Conservation (phyloP, 2,113 vertebrate species). For the Myiozetetes cayanensis region DNA sequence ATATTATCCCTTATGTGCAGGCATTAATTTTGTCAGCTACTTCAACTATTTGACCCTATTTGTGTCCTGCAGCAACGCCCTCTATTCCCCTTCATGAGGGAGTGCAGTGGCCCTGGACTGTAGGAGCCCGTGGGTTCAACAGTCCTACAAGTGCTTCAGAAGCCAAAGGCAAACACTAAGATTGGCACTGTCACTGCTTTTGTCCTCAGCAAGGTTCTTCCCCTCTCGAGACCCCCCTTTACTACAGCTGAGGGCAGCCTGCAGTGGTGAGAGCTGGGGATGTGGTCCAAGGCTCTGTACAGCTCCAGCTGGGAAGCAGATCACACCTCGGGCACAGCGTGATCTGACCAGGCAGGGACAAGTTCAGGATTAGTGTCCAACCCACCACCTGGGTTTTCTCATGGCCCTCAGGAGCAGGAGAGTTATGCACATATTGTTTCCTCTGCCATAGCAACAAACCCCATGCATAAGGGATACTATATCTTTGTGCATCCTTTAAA, state of each 20-base stretch:
- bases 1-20: conserved; percentile 83
- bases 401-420: conserved; percentile 12
- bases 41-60: neutral
- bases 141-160: conserved; percentile 4
- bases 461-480: conserved; percentile 84
- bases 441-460: conserved; percentile 74
- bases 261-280: conserved; percentile 1
- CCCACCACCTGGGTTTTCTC: conserved; percentile 54
- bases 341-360: conserved; percentile 61
- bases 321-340: conserved; percentile 32
- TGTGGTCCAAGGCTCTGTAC: neutral
- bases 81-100: neutral
- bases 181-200: neutral
- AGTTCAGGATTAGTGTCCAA: conserved; percentile 61
- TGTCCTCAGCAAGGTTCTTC: neutral
- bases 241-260: conserved; percentile 33
- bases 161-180: conserved; percentile 33
- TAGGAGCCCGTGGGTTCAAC: neutral
- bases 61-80: neutral
- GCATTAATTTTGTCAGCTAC: conserved; percentile 68
- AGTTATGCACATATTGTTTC: conserved; percentile 43
- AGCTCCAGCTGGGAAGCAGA: conserved; percentile 55
- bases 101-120: neutral
- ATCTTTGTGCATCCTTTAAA: conserved; percentile 77
- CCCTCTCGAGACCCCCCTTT: neutral